Conservation (phyloP, 2,113 vertebrate genomes). For the Engraulis encrasicolus region DNA sequence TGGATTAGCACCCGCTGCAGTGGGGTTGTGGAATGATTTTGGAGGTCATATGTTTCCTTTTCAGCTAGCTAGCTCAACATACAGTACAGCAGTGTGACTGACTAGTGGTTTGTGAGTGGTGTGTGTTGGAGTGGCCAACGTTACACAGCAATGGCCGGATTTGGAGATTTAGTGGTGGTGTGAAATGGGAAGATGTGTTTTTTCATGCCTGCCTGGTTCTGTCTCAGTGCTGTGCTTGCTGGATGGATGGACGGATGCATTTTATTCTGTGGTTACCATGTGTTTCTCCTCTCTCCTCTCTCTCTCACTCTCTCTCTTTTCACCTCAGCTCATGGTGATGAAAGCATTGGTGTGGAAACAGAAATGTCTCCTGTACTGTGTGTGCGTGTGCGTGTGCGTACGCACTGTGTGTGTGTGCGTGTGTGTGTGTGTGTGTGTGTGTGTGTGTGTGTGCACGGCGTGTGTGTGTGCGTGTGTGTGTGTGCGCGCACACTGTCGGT, state of each 20-base stretch:
- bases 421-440: too few species aligned
- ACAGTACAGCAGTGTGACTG: too few species aligned
- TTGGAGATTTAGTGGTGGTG: conserved; percentile 1
- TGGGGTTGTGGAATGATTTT: too few species aligned
- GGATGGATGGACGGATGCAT: background rate
- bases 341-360: conserved; percentile 27
- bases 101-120: background rate
- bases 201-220: background rate
- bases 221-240: background rate
- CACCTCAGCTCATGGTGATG: conserved; percentile 23
- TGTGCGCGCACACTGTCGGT: too few species aligned
- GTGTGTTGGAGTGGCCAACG: background rate
- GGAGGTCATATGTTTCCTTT: too few species aligned
- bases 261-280: background rate
- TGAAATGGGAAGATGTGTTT: background rate
- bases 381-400: background rate
- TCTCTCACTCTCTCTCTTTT: conserved; percentile 7
- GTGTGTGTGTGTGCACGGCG: too few species aligned
- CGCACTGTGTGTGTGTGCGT: too few species aligned
- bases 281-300: conserved; percentile 7
- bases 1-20: too few species aligned
- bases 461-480: too few species aligned
- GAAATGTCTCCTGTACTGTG: background rate
- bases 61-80: too few species aligned
- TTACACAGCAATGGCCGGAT: background rate